Base-by-base conservation (phyloP, 2,888 invertebrate genomes). In the Leptinotarsa rubiginosa region DNA sequence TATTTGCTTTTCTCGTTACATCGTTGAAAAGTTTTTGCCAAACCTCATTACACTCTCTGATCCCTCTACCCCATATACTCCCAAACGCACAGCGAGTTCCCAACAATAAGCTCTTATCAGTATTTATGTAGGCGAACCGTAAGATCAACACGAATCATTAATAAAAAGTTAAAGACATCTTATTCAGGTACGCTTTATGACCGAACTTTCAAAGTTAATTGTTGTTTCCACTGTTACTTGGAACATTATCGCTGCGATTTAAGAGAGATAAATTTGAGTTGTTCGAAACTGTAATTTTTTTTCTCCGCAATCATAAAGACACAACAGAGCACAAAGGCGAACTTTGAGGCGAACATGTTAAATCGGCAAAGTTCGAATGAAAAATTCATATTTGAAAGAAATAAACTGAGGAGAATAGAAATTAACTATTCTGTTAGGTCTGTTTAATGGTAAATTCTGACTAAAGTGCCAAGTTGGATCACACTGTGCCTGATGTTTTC, bases 181-280 rank as follows among this genome's bases (percentile, higher is more conserved):
- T 41, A 41, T 62, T 41, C 62, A 62, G 41, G 62, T 41, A 41
- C 56, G 31, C 62, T 62, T 62, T 62, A 62, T n/a, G 62, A 62
- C 16, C 62, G 0, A 62, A 62, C 62, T 62, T 62, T 25, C 13
- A 62, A 62, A 41, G 62, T 16, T 62, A 62, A 62, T 62, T 41
- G 18, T 62, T 62, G 41, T 41, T 62, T 62, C 18, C 41, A 31
- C 16, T 31, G 12, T 7, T 31, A 62, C 62, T 62, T 41, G n/a
- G 62, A n/a, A n/a, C 62, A 41, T 62, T 62, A 62, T n/a, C 62
- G 62, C 62, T 18, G n/a, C 31, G 62, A 62, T 62, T 62, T 62
- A 62, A 62, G 41, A 18, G 12, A 5, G 16, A 31, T 41, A 41
- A 41, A 41, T 62, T 62, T n/a, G n/a, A 41, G 62, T 62, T 62